Base-by-base conservation (phyloP, 2,888 invertebrate genomes). In the Desoria tigrina region DNA sequence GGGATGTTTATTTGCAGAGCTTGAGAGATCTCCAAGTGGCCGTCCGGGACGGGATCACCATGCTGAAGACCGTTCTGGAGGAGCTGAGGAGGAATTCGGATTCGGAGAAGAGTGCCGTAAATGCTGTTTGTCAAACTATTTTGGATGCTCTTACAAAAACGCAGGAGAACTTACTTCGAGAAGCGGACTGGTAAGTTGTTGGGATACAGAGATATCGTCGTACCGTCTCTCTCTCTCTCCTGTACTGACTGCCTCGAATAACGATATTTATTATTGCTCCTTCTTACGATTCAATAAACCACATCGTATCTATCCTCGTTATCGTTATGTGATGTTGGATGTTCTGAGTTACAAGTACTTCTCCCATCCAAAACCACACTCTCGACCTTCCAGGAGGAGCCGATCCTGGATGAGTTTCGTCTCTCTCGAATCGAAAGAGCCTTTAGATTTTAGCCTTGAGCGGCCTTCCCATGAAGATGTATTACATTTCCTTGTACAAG, bases 71-170 rank as follows among this genome's bases (percentile, higher is more conserved):
- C 0, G 82, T 89, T 37, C 81, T 89, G 77, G 86, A 87, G 69
- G 88, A 89, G 77, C 80, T 89, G 39, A 81, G 86, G 32, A 82
- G 84, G 65, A 87, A 86, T 78, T 84, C 86, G 77, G 87, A 87
- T 65, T 80, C 84, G 1, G 87, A 88, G 78, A 86, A 86, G 77
- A 84, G 85, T 70, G 85, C 86, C 1, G 84, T 89, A 60, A 85
- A 85, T 77, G 83, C 85, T 6, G 85, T 87, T 50, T 88, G 87
- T 76, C 86, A 87, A 73, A 86, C 86, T 14, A 82, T 86, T 79
- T 85, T 86, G 75, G 87, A 88, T 71, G 85, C 85, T 2, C 85
- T 89, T 72, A 84, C 84, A 21, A 86, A 87, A 78, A 88, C 86
- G 0, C 87, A 88, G 74, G 84, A 85, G 1, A 82, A 83, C 14